Evolutionary conservation across 2,113 vertebrate species (phyloP).

Genomic region (Amblyornis subalaris): DNA sequence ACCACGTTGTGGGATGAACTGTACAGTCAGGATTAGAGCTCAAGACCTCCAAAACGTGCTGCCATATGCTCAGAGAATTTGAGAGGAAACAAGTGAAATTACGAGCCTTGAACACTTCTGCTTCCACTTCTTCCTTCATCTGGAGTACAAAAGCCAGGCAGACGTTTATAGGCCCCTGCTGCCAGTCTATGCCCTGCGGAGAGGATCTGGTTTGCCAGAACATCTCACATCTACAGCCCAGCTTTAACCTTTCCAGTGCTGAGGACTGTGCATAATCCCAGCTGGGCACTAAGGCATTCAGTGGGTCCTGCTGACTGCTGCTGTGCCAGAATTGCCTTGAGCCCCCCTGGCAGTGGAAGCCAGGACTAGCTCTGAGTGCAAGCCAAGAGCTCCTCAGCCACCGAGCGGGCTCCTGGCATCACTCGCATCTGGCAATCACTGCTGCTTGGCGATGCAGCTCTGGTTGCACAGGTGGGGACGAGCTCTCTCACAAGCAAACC

Average conservation of each 20-base stretch:
- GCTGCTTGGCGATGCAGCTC: neutral
- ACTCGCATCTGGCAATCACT: neutral
- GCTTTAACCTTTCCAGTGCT: neutral
- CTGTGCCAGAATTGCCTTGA: neutral
- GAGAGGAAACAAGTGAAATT: neutral
- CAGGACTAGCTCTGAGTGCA: neutral
- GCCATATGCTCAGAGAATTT: neutral
- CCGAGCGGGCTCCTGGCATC: neutral
- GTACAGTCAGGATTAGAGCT: neutral
- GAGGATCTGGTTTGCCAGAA: neutral
- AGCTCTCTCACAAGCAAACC: neutral
- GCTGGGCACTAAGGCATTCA: neutral
- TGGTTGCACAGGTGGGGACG: neutral
- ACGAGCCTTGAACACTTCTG: neutral
- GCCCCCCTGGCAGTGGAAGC: neutral
- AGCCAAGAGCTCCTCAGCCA: neutral
- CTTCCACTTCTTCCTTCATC: neutral
- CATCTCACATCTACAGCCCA: neutral
- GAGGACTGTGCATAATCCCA: neutral
- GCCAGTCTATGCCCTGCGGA: neutral
- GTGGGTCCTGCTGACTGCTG: neutral
- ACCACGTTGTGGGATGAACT: neutral
- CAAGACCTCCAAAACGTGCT: neutral
- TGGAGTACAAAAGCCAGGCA: neutral
- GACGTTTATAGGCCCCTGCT: neutral